These are phyloP conservation scores for Dipodomys stephensi DNA, from an alignment of 2,113 vertebrate species.

Conservation along the genomic window DNA sequence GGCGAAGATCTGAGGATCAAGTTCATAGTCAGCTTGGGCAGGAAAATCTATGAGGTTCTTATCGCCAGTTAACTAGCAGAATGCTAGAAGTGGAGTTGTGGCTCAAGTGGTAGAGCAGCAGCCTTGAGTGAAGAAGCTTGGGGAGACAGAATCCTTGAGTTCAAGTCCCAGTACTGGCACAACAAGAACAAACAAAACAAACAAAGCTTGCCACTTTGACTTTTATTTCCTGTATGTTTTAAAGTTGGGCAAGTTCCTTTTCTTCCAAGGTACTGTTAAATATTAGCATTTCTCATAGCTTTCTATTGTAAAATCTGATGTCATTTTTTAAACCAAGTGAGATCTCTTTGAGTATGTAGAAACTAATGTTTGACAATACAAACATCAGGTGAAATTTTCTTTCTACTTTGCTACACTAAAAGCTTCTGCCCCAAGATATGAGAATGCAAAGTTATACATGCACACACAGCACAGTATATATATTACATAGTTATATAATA, in stretches of 20 bases:
- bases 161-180: neutral
- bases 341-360: slow-evolving; percentile 34
- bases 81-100: too few relatives aligned
- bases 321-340: neutral
- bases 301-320: neutral
- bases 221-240: slow-evolving; percentile 50
- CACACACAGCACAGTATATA: too few relatives aligned
- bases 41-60: too few relatives aligned
- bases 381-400: slow-evolving; percentile 12
- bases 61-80: too few relatives aligned
- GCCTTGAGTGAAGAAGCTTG: too few relatives aligned
- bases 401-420: slow-evolving; percentile 28
- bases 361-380: neutral
- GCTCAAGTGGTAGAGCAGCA: too few relatives aligned
- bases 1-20: too few relatives aligned
- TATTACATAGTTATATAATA: too few relatives aligned
- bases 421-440: neutral
- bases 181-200: too few relatives aligned
- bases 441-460: neutral
- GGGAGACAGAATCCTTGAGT: too few relatives aligned
- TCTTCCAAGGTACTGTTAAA: neutral
- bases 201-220: neutral
- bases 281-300: neutral
- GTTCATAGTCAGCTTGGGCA: too few relatives aligned
- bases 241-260: slow-evolving; percentile 4